phyloP scores from a whole-genome alignment of 2,113 vertebrate species.

The Dryoscopus gambensis region DNA sequence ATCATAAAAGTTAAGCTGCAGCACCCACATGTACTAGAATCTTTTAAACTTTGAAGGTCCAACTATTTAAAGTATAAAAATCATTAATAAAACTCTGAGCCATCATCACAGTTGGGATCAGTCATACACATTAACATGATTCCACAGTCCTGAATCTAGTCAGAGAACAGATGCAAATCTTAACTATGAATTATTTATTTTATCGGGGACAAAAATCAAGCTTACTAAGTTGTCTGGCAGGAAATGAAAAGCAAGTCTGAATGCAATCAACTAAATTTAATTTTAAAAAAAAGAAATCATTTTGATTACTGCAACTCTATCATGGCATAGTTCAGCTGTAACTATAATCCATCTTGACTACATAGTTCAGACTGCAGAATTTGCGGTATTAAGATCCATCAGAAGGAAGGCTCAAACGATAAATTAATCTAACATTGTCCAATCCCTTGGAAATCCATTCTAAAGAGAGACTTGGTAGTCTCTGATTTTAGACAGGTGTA shows the following conservation, averaged over 20 bases:
- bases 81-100: not conserved
- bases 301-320: not conserved
- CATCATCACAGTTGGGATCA: not conserved
- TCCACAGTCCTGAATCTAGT: not conserved
- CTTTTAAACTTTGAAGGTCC: not conserved
- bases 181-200: not conserved
- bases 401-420: not conserved
- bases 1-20: not conserved
- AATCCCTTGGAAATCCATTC: not conserved
- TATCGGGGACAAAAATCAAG: not conserved
- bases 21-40: not conserved
- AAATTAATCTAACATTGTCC: not conserved
- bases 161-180: not conserved
- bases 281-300: fast-evolving
- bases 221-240: not conserved
- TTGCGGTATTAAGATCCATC: not conserved
- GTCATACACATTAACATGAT: not conserved
- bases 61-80: not conserved
- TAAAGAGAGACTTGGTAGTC: not conserved
- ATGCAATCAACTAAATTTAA: not conserved
- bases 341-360: not conserved
- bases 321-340: not conserved
- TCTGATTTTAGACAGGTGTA: not conserved
- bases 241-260: not conserved
- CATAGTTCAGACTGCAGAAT: not conserved